A percentile compares a stretch with the other conserved stretches of the same genome.
Evolutionary conservation across 2,888 invertebrate genomes (phyloP).

Genomic region (Drosophila aldrichi): DNA sequence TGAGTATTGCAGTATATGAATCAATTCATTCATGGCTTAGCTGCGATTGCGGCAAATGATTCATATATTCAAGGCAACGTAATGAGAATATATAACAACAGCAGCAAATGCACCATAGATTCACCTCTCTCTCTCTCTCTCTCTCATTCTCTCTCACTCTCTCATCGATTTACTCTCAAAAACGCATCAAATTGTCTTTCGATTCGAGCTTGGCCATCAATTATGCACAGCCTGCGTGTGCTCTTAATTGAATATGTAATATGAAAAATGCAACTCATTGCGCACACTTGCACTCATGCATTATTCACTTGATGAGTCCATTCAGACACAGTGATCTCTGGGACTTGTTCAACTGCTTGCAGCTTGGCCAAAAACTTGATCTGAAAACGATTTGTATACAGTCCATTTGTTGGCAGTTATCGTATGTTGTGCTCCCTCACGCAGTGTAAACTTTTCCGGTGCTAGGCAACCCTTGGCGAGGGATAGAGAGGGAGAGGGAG

Average conservation of each 20-base stretch:
- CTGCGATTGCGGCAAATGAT: neutral
- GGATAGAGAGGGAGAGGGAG: no score
- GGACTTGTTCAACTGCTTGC: neutral
- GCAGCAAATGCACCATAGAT: no score
- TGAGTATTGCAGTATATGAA: neutral
- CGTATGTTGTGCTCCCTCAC: slow-evolving; percentile 2
- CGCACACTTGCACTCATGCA: slow-evolving; percentile 8
- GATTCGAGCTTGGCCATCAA: neutral
- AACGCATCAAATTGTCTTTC: neutral
- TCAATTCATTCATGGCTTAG: neutral
- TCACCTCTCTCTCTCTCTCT: neutral
- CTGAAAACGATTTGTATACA: slow-evolving; percentile 63
- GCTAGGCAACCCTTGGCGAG: slow-evolving; percentile 6
- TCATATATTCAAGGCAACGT: no score
- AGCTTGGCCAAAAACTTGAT: slow-evolving; percentile 35
- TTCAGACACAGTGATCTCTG: slow-evolving; percentile 15
- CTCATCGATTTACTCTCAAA: neutral
- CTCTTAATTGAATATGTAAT: slow-evolving; percentile 29
- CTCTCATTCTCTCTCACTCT: neutral
- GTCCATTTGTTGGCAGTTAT: slow-evolving; percentile 59
- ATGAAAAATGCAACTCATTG: slow-evolving; percentile 9
- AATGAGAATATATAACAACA: no score
- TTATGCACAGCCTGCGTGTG: neutral
- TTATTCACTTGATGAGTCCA: slow-evolving; percentile 17
- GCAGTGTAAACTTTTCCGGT: neutral